Base-by-base conservation (phyloP, 2,113 vertebrate species). In the Actenoides lindsayi region DNA sequence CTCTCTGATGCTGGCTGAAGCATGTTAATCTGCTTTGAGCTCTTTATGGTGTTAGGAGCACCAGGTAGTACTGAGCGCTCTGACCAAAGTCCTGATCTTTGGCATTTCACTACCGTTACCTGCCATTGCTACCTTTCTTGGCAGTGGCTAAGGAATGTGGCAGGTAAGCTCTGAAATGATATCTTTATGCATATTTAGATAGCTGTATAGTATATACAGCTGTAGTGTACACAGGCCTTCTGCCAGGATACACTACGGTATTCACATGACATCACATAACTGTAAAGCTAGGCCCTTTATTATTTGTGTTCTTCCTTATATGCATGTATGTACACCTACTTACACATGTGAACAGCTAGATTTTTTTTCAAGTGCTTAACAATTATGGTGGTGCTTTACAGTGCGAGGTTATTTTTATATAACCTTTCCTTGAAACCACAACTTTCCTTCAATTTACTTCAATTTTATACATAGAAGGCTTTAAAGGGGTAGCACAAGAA, bases 341-440 rank as follows among this genome's bases (percentile, higher is more conserved):
- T 56, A 7, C 9, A 4, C 21, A 23, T 17, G 11, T 33, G 11
- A 21, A 87, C 71, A 4, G 11, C 25, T 71, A 67, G 10, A 6
- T 4, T 27, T 17, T 87, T 53, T 53, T 27, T 25, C 44, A 76
- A 96, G 68, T 73, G n/a, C n/a, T 88, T 30, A 67, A 74, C 89
- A 96, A 73, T 87, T 92, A 5, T 21, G 41, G 83, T 79, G 67
- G 54, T 28, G 3, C 3, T 31, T 53, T 59, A 21, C 35, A 73
- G 35, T 1, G 2, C 65, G 33, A 84, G 83, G 13, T 19, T 74
- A 44, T 63, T 23, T 83, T 89, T 84, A 31, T 56, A 53, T 81
- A 73, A 25, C 71, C 78, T 92, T 42, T 85, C 89, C 90, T 97
- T 96, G 89, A 94, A 96, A 88, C 25, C 79, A 8, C 88, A 94